A percentile compares a stretch with the other conserved stretches of the same genome.
phyloP scores from a whole-genome alignment of 1,140 invertebrate genomes.

The Pteromalus puparum region DNA sequence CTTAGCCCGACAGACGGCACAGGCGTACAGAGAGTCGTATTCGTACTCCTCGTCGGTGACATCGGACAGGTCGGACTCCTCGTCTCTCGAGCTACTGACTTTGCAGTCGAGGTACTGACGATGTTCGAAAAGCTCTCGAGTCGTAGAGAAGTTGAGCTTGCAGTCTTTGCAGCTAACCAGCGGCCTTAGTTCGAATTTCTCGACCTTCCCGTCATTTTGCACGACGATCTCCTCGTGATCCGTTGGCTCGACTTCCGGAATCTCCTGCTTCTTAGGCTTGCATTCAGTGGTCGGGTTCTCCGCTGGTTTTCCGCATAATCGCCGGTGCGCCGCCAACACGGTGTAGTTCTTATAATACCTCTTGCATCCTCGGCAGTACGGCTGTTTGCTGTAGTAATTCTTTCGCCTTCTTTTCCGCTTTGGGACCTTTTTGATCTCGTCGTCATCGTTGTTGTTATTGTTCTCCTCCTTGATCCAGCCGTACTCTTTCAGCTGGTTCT shows the following conservation, averaged over 20 bases:
- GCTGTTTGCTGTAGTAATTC: neutral
- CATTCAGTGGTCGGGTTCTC: neutral
- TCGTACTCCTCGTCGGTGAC: constrained; percentile 35
- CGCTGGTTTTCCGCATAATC: neutral
- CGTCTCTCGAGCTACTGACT: neutral
- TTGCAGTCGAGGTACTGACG: constrained; percentile 16
- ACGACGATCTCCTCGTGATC: neutral
- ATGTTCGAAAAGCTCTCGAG: constrained; percentile 11
- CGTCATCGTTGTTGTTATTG: neutral
- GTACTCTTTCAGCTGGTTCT: constrained; percentile 29
- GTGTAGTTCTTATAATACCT: constrained; percentile 44
- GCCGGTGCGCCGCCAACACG: constrained; percentile 29
- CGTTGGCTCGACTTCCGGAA: neutral
- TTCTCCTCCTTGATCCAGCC: constrained; percentile 12
- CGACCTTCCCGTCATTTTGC: neutral
- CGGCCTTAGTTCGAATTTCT: constrained; percentile 11
- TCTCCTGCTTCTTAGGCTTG: neutral
- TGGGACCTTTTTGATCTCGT: neutral
- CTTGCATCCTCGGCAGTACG: constrained; percentile 45
- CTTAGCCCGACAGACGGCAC: constrained; percentile 29
- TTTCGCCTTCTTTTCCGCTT: neutral
- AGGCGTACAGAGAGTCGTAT: constrained; percentile 25
- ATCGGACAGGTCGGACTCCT: constrained; percentile 33
- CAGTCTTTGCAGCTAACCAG: constrained; percentile 31
- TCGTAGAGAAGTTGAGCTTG: constrained; percentile 4